phyloP scores from a whole-genome alignment of 2,888 invertebrate species.

The Lepidocyrtinus sp. region DNA sequence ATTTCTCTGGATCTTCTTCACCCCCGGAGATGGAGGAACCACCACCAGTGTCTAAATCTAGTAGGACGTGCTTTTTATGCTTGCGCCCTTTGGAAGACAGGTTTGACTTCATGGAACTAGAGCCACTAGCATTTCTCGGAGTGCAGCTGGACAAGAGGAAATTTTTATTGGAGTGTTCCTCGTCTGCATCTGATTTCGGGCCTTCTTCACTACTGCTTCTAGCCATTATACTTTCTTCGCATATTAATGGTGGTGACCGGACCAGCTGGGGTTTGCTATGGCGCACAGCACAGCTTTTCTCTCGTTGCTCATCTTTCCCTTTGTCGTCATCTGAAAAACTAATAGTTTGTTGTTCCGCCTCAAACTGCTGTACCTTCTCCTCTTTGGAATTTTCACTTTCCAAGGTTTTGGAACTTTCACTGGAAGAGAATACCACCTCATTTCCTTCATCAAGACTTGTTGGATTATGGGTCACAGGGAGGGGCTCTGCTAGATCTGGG shows the following conservation, averaged over 20 bases:
- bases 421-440: too few species aligned
- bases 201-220: conserved; percentile 63
- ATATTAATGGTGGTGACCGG: conserved; percentile 44
- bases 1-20: conserved; percentile 55
- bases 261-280: conserved; percentile 39
- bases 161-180: conserved; percentile 29
- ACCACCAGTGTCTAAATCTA: conserved; percentile 53
- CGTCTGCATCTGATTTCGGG: conserved; percentile 45
- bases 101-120: neutral
- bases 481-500: too few species aligned
- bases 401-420: neutral
- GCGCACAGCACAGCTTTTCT: neutral
- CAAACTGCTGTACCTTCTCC: neutral
- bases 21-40: conserved; percentile 51
- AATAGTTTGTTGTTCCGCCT: neutral
- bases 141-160: neutral
- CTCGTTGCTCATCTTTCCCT: neutral
- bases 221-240: conserved; percentile 48
- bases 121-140: conserved; percentile 16
- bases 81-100: conserved; percentile 12
- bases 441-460: too few species aligned
- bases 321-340: neutral
- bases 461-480: too few species aligned
- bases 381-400: conserved; percentile 17
- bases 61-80: conserved; percentile 41